phyloP scores from a whole-genome alignment of 1,140 invertebrate genomes.

The Coboldia fuscipes region DNA sequence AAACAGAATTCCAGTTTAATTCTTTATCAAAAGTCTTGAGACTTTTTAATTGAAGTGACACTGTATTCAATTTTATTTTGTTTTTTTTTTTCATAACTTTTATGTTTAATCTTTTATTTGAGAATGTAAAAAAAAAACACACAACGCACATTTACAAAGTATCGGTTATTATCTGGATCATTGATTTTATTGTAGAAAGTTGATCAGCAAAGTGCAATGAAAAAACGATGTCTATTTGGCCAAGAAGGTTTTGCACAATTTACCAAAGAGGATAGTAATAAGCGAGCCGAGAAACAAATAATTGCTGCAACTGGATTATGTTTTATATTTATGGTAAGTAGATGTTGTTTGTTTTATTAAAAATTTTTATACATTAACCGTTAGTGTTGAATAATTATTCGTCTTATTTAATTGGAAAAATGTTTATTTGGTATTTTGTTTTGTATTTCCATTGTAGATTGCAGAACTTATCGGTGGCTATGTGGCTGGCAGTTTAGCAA shows the following conservation, averaged over 20 bases:
- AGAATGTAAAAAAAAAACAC: no score
- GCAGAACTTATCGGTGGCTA: conserved; percentile 52
- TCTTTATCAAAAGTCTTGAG: no score
- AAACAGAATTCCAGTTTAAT: no score
- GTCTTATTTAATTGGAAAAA: conserved; percentile 1
- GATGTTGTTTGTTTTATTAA: conserved; percentile 1
- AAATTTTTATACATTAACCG: neutral
- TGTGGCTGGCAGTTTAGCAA: conserved; percentile 56
- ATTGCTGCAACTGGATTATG: conserved; percentile 32
- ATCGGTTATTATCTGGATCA: no score
- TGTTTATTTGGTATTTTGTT: conserved; percentile 2
- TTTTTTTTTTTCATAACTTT: no score
- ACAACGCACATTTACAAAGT: no score
- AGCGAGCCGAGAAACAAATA: conserved; percentile 32
- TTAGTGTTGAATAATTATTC: conserved; percentile 1
- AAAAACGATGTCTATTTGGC: neutral
- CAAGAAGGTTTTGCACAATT: neutral
- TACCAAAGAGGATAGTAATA: no score
- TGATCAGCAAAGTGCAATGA: no score
- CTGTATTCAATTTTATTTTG: no score
- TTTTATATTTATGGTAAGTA: conserved; percentile 38
- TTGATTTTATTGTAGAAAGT: no score
- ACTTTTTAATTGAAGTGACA: no score
- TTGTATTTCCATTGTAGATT: conserved; percentile 23
- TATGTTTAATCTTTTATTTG: no score